Conservation (phyloP, 1,140 invertebrate genomes). For the Geopemphigus sp. region DNA sequence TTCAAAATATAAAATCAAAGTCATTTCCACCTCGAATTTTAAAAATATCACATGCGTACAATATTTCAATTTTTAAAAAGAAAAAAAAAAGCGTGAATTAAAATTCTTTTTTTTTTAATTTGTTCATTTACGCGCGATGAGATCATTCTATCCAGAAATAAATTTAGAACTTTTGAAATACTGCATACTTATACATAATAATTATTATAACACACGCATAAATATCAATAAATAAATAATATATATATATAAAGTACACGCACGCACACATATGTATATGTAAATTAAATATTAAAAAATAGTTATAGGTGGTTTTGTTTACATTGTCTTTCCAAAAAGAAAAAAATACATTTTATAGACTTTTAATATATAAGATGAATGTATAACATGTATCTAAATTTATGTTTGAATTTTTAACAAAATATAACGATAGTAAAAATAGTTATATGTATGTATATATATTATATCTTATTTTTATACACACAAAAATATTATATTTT, state of each 20-base stretch:
- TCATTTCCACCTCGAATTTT: conserved; percentile 29
- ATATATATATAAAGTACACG: not conserved
- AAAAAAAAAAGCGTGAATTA: conserved; percentile 5
- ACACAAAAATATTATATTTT: conserved; percentile 18
- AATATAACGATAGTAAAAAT: conserved; percentile 44
- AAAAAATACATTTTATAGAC: conserved; percentile 29
- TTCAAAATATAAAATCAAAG: conserved; percentile 39
- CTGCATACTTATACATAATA: conserved; percentile 45
- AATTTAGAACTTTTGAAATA: conserved; percentile 48
- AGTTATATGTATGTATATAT: not conserved
- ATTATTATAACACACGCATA: conserved; percentile 23
- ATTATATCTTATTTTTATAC: conserved; percentile 14
- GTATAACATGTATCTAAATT: conserved; percentile 46
- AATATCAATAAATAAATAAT: no score
- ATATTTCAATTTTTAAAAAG: conserved; percentile 38
- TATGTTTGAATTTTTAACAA: conserved; percentile 45
- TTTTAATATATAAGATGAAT: conserved; percentile 25
- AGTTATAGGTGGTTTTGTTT: conserved; percentile 10
- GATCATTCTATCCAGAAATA: conserved; percentile 48
- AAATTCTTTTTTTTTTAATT: conserved; percentile 19
- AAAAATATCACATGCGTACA: conserved; percentile 49
- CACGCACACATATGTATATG: not conserved
- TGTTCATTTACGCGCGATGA: conserved; percentile 48
- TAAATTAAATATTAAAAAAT: conserved; percentile 4
- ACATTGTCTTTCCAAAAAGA: conserved; percentile 26